Conservation (phyloP, 2,797 vertebrate genomes). For the Hypotaenidia okinawae region DNA sequence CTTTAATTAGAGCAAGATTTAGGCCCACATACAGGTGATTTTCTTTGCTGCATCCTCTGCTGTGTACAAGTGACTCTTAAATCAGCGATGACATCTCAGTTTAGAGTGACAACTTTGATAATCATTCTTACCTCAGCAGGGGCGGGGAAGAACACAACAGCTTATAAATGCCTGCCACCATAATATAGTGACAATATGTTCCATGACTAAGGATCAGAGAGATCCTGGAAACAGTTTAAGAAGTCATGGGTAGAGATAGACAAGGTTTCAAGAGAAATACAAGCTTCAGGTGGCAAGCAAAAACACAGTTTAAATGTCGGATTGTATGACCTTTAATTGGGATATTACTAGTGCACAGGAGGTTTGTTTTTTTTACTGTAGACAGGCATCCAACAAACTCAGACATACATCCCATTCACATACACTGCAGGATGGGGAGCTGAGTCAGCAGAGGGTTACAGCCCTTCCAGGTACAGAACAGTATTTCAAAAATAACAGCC, state of each 20-base stretch:
- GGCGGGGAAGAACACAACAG: background rate
- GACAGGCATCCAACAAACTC: background rate
- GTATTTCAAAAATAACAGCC: background rate
- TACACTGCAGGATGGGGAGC: accelerated
- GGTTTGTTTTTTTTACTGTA: background rate
- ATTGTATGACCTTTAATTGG: background rate
- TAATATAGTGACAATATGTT: background rate
- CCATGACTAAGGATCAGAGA: background rate
- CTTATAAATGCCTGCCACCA: background rate
- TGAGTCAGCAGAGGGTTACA: background rate
- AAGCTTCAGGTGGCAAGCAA: background rate
- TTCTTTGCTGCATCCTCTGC: background rate
- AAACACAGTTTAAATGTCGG: background rate
- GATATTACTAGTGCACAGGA: background rate
- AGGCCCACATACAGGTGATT: background rate
- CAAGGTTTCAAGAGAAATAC: background rate
- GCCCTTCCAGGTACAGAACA: background rate
- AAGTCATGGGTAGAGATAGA: background rate
- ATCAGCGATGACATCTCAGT: background rate
- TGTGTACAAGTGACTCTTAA: background rate
- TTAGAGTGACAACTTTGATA: background rate
- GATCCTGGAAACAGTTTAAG: background rate
- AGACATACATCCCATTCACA: background rate
- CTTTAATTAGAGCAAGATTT: background rate
- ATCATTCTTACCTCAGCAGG: background rate